Conservation (phyloP, 2,797 vertebrate genomes). For the Coccyzus lansbergi region DNA sequence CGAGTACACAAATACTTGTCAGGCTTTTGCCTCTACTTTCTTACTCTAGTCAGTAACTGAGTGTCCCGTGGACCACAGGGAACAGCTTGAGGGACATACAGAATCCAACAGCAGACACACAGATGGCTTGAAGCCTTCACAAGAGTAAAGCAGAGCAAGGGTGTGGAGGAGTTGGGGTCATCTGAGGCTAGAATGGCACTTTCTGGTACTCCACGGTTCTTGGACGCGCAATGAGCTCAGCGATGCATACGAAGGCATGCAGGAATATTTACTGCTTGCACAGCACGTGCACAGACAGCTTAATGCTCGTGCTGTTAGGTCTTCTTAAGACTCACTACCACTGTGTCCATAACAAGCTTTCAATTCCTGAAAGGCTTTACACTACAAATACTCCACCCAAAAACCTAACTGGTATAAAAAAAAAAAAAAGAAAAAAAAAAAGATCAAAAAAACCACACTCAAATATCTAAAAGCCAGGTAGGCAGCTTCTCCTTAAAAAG, state of each 20-base stretch:
- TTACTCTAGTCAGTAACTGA: background rate
- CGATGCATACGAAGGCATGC: fast-evolving
- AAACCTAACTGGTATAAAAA: background rate
- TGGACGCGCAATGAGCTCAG: background rate
- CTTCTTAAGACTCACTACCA: background rate
- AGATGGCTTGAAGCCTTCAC: background rate
- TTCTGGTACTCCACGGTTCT: background rate
- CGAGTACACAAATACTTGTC: background rate
- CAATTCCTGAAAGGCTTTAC: background rate
- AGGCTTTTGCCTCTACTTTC: background rate
- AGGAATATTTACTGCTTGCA: background rate
- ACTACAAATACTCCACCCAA: background rate
- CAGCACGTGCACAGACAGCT: background rate
- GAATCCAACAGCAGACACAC: background rate
- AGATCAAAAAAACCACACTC: no score
- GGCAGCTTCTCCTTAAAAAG: background rate
- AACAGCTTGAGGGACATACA: fast-evolving
- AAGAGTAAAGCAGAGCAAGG: background rate
- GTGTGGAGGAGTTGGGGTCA: background rate
- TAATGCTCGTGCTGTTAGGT: background rate
- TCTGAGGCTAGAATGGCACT: background rate
- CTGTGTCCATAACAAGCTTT: background rate
- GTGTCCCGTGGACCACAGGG: background rate
- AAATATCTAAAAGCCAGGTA: background rate
- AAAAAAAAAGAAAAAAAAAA: background rate